These are phyloP conservation scores for Epizoanthus illoricatus DNA, from an alignment of 92 coral and sea anemone genomes.

Conservation along the genomic window DNA sequence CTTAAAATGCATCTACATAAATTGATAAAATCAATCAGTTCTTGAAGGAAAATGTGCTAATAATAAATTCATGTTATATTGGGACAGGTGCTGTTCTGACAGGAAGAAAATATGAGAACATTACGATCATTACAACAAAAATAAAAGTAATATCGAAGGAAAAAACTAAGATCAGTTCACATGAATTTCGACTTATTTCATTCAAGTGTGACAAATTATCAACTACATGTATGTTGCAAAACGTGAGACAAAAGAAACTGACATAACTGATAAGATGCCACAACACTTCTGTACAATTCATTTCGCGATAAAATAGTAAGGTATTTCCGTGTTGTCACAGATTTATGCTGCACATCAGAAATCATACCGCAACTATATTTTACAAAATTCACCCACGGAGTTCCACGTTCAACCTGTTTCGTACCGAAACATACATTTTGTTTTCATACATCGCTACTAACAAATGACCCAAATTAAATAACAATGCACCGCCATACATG, in stretches of 20 bases:
- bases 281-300: not conserved
- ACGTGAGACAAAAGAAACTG: constrained; percentile 10
- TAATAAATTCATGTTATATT: not conserved
- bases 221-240: not conserved
- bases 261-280: not conserved
- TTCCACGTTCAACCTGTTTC: not conserved
- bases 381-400: not conserved
- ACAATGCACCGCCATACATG: not conserved
- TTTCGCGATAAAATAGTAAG: not conserved
- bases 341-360: not conserved
- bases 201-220: constrained; percentile 21
- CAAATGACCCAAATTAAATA: not conserved
- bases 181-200: not conserved
- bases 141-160: not conserved
- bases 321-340: not conserved
- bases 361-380: constrained; percentile 15
- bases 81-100: not conserved
- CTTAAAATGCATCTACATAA: not conserved
- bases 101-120: not conserved
- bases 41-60: not conserved
- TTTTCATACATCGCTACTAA: not conserved
- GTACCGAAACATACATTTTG: not conserved
- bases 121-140: not conserved
- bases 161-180: not conserved
- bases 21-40: not conserved